These are phyloP conservation scores for Oedothorax gibbosus DNA, from an alignment of 1,140 invertebrate species.

Conservation along the genomic window DNA sequence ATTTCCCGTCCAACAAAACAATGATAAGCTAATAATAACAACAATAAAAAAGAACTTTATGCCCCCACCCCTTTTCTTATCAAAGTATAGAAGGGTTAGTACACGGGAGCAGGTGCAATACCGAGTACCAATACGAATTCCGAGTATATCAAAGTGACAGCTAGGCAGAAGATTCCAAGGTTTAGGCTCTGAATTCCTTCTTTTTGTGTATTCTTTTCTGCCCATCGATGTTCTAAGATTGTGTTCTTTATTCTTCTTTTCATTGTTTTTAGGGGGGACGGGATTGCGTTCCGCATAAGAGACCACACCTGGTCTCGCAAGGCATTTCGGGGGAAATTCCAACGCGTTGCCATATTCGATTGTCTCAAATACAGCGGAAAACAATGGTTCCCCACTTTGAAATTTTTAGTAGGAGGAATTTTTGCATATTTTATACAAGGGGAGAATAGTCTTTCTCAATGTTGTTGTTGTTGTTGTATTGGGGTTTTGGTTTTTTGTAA, in stretches of 20 bases:
- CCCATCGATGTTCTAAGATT: background rate
- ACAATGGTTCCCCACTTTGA: background rate
- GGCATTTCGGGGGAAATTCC: constrained; percentile 20
- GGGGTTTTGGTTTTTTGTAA: no score
- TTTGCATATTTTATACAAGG: constrained; percentile 45
- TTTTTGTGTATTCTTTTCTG: constrained; percentile 1
- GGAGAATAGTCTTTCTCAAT: no score
- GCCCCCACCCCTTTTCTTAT: background rate
- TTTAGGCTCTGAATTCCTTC: constrained; percentile 1
- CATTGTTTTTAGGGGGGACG: background rate
- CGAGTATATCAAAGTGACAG: constrained; percentile 58
- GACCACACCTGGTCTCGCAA: constrained; percentile 47
- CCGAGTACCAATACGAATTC: constrained; percentile 25
- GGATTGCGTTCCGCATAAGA: constrained; percentile 45
- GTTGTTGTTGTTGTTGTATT: no score
- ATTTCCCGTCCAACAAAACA: constrained; percentile 22
- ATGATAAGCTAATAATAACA: constrained; percentile 1
- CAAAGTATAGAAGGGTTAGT: constrained; percentile 29
- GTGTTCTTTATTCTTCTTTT: constrained; percentile 43
- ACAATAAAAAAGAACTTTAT: background rate
- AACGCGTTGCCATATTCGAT: constrained; percentile 54
- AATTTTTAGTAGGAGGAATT: background rate
- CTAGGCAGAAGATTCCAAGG: constrained; percentile 25
- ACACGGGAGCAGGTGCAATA: constrained; percentile 37
- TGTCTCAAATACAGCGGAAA: constrained; percentile 23